Evolutionary conservation across 2,797 vertebrate genomes (phyloP).

Genomic region (Cheirogaleus major): DNA sequence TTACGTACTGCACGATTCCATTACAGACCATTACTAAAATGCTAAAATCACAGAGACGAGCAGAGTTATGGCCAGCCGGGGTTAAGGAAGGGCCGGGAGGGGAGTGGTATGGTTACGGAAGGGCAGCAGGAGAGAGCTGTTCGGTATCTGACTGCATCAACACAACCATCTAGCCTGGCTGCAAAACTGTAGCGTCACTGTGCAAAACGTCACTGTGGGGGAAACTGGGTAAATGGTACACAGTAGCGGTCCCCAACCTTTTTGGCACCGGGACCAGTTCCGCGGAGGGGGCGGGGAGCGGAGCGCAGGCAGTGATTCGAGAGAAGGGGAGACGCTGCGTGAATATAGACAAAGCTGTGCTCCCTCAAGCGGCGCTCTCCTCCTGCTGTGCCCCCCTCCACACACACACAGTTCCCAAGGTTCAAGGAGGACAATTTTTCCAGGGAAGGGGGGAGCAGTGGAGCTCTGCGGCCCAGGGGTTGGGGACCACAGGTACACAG

Average conservation of each 20-base stretch:
- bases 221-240: not conserved
- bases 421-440: too few species aligned
- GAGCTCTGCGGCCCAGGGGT: too few species aligned
- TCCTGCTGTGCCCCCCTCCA: too few species aligned
- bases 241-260: not conserved
- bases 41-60: not conserved
- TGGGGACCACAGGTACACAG: not conserved
- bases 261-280: too few species aligned
- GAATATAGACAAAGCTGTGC: too few species aligned
- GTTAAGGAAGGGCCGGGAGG: not conserved
- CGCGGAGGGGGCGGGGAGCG: too few species aligned
- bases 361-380: too few species aligned
- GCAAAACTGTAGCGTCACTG: accelerated
- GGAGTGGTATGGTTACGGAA: not conserved
- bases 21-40: not conserved
- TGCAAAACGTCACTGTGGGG: not conserved
- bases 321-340: too few species aligned
- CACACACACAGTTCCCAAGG: too few species aligned
- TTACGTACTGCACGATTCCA: not conserved
- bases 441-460: too few species aligned
- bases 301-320: too few species aligned
- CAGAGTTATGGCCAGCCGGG: not conserved
- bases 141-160: not conserved
- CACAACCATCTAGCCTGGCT: not conserved
- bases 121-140: not conserved